Percentiles rank a stretch among this genome's conserved stretches.
Conservation (phyloP, 2,113 vertebrate species). For the Synchiropus splendidus region DNA sequence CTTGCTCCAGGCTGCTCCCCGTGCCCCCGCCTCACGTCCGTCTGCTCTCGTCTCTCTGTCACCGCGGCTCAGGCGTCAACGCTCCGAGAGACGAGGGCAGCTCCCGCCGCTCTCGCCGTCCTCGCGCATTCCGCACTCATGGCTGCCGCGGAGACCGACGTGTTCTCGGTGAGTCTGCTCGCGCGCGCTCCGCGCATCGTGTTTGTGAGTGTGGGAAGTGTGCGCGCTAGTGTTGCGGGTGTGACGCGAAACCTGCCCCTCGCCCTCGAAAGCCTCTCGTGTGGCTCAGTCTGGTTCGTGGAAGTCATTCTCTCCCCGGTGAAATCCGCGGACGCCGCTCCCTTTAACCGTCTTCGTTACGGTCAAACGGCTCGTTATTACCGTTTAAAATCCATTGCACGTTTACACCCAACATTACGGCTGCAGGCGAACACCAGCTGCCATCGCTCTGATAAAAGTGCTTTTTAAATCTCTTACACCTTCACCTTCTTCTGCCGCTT, state of each 20-base stretch:
- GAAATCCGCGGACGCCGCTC: no score
- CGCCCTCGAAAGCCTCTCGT: constrained; percentile 17
- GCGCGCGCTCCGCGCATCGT: neutral
- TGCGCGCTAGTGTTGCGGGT: neutral
- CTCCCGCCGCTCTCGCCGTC: constrained; percentile 39
- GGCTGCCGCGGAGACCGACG: constrained; percentile 86
- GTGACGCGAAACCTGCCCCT: constrained; percentile 29
- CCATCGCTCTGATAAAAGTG: no score
- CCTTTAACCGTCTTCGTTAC: no score
- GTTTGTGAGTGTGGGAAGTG: constrained; percentile 3
- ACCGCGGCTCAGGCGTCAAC: constrained; percentile 42
- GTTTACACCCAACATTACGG: no score
- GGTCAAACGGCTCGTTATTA: no score
- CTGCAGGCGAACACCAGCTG: no score
- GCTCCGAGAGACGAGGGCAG: constrained; percentile 58
- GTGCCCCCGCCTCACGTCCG: no score
- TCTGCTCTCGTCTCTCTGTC: constrained; percentile 34
- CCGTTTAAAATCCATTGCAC: no score
- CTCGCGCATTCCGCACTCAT: constrained; percentile 64
- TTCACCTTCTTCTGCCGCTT: no score
- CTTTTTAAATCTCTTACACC: no score
- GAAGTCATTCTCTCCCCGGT: constrained; percentile 14
- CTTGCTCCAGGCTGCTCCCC: constrained; percentile 7
- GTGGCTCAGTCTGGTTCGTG: constrained; percentile 27
- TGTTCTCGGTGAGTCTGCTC: constrained; percentile 72